Base-by-base conservation (phyloP, 2,888 invertebrate genomes). In the Xylocampa areola region DNA sequence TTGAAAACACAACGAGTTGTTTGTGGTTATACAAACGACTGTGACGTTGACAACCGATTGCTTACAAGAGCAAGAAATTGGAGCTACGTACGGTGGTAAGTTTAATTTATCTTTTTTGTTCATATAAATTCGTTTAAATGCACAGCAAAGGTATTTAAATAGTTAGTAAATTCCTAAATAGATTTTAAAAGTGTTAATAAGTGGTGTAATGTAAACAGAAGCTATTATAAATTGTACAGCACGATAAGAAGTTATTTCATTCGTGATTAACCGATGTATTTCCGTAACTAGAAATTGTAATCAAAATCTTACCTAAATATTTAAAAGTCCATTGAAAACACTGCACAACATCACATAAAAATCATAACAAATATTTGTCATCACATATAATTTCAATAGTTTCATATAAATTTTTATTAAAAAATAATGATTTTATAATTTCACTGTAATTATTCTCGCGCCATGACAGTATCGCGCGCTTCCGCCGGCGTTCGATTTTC, bases 401-500 rank as follows among this genome's bases (percentile, higher is more conserved):
- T 36, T 27, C 17, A 1, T 17, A 2, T 11, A n/a, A 40, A 40
- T 48, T 21, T 2, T 13, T 33, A 1, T 4, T 32, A 11, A 44
- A 30, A 25, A 49, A 17, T 25, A n/a, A n/a, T 23, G 25, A 19
- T 29, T 1, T 45, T 37, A 40, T 50, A 44, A 62, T 54, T 55
- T 45, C 36, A 57, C 35, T 37, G 33, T 8, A 35, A 48, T 57
- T 30, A 40, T 58, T 51, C 40, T 41, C 89, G 84, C 80, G 65
- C 50, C 77, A 72, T 80, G 32, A 51, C 59, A 61, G 68, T 48
- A 76, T 69, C 77, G 76, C 90, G 89, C 87, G 89, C 76, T 86
- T 86, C 86, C 86, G 85, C 73, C 83, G 79, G 85, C 78, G 81
- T 88, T 86, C 88, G 86, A 85, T 89, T 92, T 92, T 90, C 89